Percentiles rank a stretch among this genome's conserved stretches.
Evolutionary conservation across 2,113 vertebrate genomes (phyloP).

Genomic region (Anguilla rostrata): DNA sequence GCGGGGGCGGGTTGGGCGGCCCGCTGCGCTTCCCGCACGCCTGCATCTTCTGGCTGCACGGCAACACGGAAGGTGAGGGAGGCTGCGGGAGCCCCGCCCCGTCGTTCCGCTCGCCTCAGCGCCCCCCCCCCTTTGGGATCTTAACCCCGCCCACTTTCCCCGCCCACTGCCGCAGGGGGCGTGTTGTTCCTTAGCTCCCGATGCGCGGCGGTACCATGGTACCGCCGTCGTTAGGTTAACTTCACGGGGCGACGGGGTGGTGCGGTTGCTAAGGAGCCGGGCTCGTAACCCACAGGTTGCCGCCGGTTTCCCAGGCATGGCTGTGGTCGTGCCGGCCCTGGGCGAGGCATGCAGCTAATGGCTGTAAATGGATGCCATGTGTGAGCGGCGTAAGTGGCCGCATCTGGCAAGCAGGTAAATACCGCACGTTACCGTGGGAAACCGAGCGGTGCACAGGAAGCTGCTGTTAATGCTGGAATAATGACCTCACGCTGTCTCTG

Average conservation of each 20-base stretch:
- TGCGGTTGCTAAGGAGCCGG: not conserved
- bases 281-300: conserved; percentile 2
- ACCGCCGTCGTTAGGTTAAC: not conserved
- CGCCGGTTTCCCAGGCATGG: not conserved
- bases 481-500: not conserved
- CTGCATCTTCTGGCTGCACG: conserved; percentile 92
- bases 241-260: not conserved
- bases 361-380: not conserved
- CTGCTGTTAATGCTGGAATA: not conserved
- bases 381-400: not conserved
- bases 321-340: not conserved
- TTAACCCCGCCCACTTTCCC: no score
- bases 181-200: not conserved
- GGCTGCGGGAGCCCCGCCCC: not conserved
- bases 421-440: not conserved
- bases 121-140: not conserved
- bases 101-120: not conserved
- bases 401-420: not conserved
- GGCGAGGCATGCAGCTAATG: not conserved
- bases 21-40: conserved; percentile 82
- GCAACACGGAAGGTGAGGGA: conserved; percentile 78
- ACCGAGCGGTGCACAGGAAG: not conserved
- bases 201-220: not conserved
- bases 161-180: not conserved
- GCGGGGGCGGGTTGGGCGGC: conserved; percentile 83